Base-by-base conservation (phyloP, 2,797 vertebrate species). In the Austrolebias charrua region DNA sequence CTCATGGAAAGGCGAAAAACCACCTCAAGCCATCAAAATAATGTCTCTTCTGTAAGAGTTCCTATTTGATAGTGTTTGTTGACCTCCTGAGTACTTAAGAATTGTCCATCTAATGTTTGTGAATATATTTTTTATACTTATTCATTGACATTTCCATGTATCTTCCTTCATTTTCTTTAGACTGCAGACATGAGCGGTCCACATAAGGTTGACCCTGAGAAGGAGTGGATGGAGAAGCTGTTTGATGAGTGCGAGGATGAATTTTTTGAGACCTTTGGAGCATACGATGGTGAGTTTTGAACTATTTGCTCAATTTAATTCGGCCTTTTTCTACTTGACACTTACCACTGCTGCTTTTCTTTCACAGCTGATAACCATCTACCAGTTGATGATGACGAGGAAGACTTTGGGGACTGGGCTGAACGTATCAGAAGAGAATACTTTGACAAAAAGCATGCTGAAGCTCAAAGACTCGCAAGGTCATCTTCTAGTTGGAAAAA, bases 171-270 rank as follows among this genome's bases (percentile, higher is more conserved):
- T 1, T 63, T 71, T 71, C 13, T 42, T 61, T 52, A 90, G 84
- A 42, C 63, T 48, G 16, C 46, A 19, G 56, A 31, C 16, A 64
- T 19, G 45, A 79, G 38, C 35, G 56, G 0, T 61, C 68, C 10
- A 7, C 38, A 10, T 60, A 60, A 55, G 14, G 19, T 20, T 0
- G 82, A 93, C 59, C 58, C 69, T 4, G 92, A 95, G 76, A 82
- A 43, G 24, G 85, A 90, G 19, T 95, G 94, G 93, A 55, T 76
- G 69, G 84, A 92, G 69, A 95, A 95, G 84, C 89, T 95, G 14
- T 91, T 93, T 43, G 92, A 78, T 9, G 94, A 94, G 86, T 94
- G 92, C 45, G 90, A 94, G 66, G 93, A 94, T 6, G 93, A 95
- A 66, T 94, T 93, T 82, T 92, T 54, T 58, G 92, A 94, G 71